phyloP scores from a whole-genome alignment of 2,113 vertebrate genomes.

The Phaethornis superciliosus region DNA sequence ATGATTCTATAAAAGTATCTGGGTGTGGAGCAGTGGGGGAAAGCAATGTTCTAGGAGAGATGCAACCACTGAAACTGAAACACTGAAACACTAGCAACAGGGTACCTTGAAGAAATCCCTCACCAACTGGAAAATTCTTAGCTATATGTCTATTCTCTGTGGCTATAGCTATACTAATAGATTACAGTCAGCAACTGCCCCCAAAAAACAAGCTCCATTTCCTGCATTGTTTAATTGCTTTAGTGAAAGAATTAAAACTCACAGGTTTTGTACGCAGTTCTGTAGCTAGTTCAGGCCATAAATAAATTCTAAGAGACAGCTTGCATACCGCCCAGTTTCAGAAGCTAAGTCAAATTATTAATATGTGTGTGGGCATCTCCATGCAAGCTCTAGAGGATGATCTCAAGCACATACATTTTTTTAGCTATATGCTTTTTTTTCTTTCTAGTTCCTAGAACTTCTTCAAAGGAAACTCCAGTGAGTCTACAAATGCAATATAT shows the following conservation, averaged over 20 bases:
- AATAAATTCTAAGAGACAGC: not conserved
- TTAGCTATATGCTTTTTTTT: not conserved
- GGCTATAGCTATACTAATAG: not conserved
- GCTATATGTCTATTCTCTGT: not conserved
- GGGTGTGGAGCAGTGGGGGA: not conserved
- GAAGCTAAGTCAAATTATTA: not conserved
- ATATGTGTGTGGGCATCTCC: not conserved
- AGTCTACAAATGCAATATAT: not conserved
- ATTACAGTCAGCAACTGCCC: not conserved
- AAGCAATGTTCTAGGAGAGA: not conserved
- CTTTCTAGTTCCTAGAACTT: not conserved
- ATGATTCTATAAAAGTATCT: too few relatives aligned
- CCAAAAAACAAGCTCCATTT: not conserved
- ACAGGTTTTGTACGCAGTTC: not conserved
- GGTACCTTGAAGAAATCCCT: not conserved
- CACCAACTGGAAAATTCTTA: not conserved
- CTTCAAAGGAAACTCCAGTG: not conserved
- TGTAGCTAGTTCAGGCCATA: not conserved
- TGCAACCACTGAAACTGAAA: fast-evolving
- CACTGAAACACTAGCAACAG: fast-evolving
- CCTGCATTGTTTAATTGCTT: not conserved
- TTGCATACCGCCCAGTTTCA: not conserved
- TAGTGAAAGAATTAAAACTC: not conserved
- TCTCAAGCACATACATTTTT: not conserved
- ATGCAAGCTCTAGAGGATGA: not conserved